Evolutionary conservation across 2,113 vertebrate species (phyloP).

Genomic region (Phalacrocorax aristotelis): DNA sequence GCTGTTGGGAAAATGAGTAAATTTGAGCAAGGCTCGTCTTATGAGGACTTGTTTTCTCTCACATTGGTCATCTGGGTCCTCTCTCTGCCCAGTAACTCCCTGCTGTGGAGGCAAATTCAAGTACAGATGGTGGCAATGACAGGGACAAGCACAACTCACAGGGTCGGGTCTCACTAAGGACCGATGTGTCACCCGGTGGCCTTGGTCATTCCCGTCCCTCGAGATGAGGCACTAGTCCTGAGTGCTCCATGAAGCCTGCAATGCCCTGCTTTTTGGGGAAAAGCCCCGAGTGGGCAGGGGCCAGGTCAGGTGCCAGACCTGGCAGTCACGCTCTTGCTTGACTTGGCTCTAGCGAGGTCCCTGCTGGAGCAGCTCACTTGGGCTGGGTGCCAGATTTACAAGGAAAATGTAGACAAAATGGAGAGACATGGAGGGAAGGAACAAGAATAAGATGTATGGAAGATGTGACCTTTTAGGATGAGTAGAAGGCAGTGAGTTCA

Average conservation of each 20-base stretch:
- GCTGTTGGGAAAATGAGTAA: neutral
- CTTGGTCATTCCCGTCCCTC: neutral
- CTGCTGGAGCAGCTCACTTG: neutral
- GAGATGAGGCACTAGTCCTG: neutral
- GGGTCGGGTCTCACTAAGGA: neutral
- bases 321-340: neutral
- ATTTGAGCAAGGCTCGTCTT: neutral
- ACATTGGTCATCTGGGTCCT: accelerated
- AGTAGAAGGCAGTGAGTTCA: neutral
- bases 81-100: neutral
- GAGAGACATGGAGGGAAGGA: neutral
- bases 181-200: neutral
- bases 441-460: neutral
- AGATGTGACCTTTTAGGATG: neutral
- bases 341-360: neutral
- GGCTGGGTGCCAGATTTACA: neutral
- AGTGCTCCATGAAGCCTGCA: accelerated
- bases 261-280: neutral
- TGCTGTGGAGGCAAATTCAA: neutral
- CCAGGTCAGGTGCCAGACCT: neutral
- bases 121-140: neutral
- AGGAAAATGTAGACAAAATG: neutral
- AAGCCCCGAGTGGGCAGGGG: neutral
- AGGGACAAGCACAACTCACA: neutral
- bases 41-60: neutral